A percentile compares a stretch with the other conserved stretches of the same genome.
These are phyloP conservation scores for Butorides virescens DNA, from an alignment of 2,113 vertebrate genomes.

Conservation along the genomic window DNA sequence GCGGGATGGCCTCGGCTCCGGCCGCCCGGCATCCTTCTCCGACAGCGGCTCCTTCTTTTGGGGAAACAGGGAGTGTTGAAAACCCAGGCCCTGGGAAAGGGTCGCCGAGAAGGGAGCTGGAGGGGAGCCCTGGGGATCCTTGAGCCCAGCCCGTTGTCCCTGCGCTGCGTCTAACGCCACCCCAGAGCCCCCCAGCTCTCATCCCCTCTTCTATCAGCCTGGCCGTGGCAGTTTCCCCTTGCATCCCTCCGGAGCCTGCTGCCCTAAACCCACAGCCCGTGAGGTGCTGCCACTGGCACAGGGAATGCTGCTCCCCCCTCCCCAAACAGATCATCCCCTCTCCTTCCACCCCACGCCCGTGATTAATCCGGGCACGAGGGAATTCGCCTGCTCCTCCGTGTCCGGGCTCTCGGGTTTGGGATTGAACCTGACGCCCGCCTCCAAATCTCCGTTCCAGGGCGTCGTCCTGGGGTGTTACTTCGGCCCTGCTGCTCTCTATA, in stretches of 20 bases:
- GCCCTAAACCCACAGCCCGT: accelerated
- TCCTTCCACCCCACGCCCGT: accelerated
- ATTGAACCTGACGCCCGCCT: not conserved
- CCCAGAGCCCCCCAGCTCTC: not conserved
- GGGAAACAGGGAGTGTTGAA: not conserved
- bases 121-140: not conserved
- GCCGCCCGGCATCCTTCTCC: no score
- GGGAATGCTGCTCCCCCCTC: not conserved
- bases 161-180: not conserved
- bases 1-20: no score
- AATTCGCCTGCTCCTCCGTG: not conserved
- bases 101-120: accelerated
- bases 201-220: no score
- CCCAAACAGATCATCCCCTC: not conserved
- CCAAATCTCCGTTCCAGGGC: conserved; percentile 69
- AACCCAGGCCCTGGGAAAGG: accelerated
- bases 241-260: not conserved
- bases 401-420: no score
- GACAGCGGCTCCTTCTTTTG: not conserved
- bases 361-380: not conserved
- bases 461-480: conserved; percentile 93
- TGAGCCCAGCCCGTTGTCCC: not conserved
- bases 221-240: not conserved
- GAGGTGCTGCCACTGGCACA: accelerated
- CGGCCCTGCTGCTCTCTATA: conserved; percentile 90